These are phyloP conservation scores for Pocillopora verrucosa DNA, from an alignment of 64 coral and sea anemone genomes.

Conservation along the genomic window DNA sequence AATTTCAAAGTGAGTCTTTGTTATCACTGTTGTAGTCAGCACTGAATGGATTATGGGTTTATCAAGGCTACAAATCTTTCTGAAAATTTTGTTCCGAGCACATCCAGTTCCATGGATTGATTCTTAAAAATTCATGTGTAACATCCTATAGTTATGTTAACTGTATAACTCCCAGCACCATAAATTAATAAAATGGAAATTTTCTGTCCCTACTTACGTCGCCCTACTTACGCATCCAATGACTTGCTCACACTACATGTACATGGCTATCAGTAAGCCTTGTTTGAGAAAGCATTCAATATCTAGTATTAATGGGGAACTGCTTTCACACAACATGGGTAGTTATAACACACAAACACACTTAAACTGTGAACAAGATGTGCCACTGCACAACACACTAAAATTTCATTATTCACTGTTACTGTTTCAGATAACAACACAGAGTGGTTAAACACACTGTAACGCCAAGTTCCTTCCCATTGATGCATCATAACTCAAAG, in stretches of 20 bases:
- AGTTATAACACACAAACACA: not conserved
- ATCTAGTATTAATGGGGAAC: conserved; percentile 55
- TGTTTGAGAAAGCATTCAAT: conserved; percentile 74
- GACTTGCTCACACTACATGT: conserved; percentile 79
- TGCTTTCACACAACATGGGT: not conserved
- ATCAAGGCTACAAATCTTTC: too few relatives aligned
- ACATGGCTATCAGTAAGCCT: conserved; percentile 71
- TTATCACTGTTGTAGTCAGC: too few relatives aligned
- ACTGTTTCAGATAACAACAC: too few relatives aligned
- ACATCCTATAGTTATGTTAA: not conserved
- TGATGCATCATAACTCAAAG: too few relatives aligned
- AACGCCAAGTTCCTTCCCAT: too few relatives aligned
- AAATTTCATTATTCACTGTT: not conserved
- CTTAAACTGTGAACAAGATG: not conserved
- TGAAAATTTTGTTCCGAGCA: too few relatives aligned
- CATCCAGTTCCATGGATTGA: too few relatives aligned
- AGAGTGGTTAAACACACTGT: too few relatives aligned
- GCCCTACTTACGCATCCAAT: conserved; percentile 96
- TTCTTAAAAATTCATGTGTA: not conserved
- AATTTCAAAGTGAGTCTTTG: too few relatives aligned
- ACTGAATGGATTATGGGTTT: too few relatives aligned
- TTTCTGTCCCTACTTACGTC: conserved; percentile 90
- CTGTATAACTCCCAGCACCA: not conserved
- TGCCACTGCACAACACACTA: conserved; percentile 21
- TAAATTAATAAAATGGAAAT: conserved; percentile 33